Conservation (phyloP, 2,888 invertebrate genomes). For the Eumacrocentrus americanus region DNA sequence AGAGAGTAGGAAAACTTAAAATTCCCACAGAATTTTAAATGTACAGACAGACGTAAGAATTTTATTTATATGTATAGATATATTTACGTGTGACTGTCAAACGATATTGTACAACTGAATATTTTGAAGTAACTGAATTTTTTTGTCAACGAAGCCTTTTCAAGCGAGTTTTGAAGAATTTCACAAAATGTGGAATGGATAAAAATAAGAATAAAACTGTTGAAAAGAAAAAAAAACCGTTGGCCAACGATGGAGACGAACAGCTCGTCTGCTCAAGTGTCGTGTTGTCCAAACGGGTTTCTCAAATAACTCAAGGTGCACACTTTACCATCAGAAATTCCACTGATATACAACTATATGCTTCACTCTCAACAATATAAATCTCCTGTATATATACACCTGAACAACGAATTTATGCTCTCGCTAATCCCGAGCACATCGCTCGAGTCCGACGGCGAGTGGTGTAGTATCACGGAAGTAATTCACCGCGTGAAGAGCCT, state of each 20-base stretch:
- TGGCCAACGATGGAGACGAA: not conserved
- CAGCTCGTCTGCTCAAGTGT: conserved; percentile 12
- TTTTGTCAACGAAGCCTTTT: too few species aligned
- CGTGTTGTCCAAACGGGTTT: conserved; percentile 3
- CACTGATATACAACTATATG: not conserved
- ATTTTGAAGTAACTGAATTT: too few species aligned
- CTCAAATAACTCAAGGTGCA: not conserved
- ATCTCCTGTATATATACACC: too few species aligned
- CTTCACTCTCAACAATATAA: not conserved
- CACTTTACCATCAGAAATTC: not conserved
- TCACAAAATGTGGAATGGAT: not conserved
- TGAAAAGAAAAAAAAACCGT: conserved; percentile 1
- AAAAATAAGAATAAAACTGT: not conserved
- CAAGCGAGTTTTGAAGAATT: not conserved
- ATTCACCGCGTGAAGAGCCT: not conserved
- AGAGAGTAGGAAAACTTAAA: not conserved
- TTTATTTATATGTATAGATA: too few species aligned
- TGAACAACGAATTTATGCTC: not conserved
- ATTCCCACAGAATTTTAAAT: not conserved
- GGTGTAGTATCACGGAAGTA: not conserved
- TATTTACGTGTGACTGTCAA: too few species aligned
- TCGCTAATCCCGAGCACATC: not conserved
- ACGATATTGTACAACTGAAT: too few species aligned
- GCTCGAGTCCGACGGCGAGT: not conserved
- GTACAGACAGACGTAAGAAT: too few species aligned